These are phyloP conservation scores for Balearica regulorum DNA, from an alignment of 2,797 vertebrate genomes.

Conservation along the genomic window DNA sequence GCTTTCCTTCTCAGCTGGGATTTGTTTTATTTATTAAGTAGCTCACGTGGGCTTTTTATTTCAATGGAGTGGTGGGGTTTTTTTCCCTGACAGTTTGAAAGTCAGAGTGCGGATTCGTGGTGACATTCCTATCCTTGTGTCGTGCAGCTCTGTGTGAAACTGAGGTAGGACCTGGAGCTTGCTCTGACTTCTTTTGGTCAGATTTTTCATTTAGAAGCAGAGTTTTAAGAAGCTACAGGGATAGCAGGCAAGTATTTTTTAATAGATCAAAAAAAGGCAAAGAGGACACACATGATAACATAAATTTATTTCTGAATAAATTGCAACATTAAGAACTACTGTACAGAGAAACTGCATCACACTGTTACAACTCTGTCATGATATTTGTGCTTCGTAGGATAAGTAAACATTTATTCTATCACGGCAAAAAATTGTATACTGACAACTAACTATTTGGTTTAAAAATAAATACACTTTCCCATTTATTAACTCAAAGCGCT, in stretches of 20 bases:
- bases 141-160: neutral
- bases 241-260: neutral
- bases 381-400: slow-evolving; percentile 81
- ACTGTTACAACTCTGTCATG: slow-evolving; percentile 74
- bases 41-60: neutral
- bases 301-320: slow-evolving; percentile 88
- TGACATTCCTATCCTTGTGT: neutral
- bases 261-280: neutral
- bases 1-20: neutral
- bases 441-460: slow-evolving; percentile 56
- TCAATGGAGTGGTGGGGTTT: neutral
- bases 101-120: neutral
- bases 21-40: neutral
- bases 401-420: slow-evolving; percentile 81
- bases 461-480: slow-evolving; percentile 68
- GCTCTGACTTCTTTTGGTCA: neutral
- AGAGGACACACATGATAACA: slow-evolving; percentile 65
- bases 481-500: slow-evolving; percentile 42
- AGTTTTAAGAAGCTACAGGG: neutral
- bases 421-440: slow-evolving; percentile 70
- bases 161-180: neutral
- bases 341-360: slow-evolving; percentile 78
- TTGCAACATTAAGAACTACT: slow-evolving; percentile 81
- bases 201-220: neutral
- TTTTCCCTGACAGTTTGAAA: neutral